Evolutionary conservation across 2,888 invertebrate genomes (phyloP).

Genomic region (Troides oblongomaculatus): DNA sequence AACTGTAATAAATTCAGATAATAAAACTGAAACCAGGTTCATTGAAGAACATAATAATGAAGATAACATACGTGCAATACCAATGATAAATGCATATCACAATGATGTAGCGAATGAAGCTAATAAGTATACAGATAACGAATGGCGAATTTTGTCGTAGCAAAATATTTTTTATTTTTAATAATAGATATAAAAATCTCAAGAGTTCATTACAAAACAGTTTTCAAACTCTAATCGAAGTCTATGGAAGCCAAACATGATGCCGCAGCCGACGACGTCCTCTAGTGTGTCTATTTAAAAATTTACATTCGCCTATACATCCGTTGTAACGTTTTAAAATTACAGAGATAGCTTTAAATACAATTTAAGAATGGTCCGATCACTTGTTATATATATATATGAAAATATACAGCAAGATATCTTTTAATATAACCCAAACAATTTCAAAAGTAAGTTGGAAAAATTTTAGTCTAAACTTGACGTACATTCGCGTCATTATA

Average conservation of each 20-base stretch:
- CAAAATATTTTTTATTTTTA: constrained; percentile 41
- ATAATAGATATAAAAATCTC: constrained; percentile 67
- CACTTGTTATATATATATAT: constrained; percentile 41
- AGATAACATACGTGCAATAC: constrained; percentile 28
- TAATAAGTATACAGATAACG: constrained; percentile 29
- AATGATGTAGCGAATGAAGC: constrained; percentile 44
- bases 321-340: constrained; percentile 45
- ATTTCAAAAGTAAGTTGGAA: not conserved
- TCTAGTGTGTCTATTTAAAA: constrained; percentile 50
- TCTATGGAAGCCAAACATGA: constrained; percentile 76
- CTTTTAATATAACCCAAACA: not conserved
- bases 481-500: too few species aligned
- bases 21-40: too few species aligned
- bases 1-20: constrained; percentile 7
- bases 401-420: constrained; percentile 45
- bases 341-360: constrained; percentile 68
- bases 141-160: constrained; percentile 28
- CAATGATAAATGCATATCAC: constrained; percentile 62
- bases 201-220: constrained; percentile 40
- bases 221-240: constrained; percentile 49
- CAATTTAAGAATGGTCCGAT: constrained; percentile 63
- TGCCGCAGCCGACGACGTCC: constrained; percentile 54
- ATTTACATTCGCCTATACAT: constrained; percentile 43
- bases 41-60: too few species aligned
- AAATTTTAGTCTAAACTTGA: not conserved